phyloP scores from a whole-genome alignment of 1,140 invertebrate genomes.

The Drosophila sp. region DNA sequence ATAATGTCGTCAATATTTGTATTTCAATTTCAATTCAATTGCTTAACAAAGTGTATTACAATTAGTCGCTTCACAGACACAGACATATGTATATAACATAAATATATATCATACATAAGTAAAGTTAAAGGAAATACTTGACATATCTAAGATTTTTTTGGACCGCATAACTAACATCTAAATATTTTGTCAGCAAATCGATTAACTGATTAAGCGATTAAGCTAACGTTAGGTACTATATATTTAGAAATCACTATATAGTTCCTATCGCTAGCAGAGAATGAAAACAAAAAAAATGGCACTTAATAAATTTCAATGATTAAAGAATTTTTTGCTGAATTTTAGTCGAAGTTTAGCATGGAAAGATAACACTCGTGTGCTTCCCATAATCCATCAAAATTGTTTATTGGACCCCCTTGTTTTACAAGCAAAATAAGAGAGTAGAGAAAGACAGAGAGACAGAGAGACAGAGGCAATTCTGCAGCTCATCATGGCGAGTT shows the following conservation, averaged over 20 bases:
- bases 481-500: conserved; percentile 12
- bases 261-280: neutral
- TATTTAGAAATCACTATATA: neutral
- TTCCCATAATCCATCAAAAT: conserved; percentile 18
- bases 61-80: neutral
- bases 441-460: neutral
- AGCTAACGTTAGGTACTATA: neutral
- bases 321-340: conserved; percentile 25
- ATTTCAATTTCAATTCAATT: neutral
- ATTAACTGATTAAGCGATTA: conserved; percentile 24
- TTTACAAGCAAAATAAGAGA: neutral
- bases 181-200: neutral
- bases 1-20: conserved; percentile 6
- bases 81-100: neutral
- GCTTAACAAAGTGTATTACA: conserved; percentile 14
- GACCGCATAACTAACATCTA: neutral
- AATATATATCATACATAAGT: neutral
- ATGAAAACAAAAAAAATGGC: too few relatives aligned
- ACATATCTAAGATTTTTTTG: neutral
- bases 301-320: conserved; percentile 9
- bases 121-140: neutral
- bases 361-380: conserved; percentile 44
- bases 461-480: neutral
- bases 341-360: conserved; percentile 52
- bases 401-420: neutral